A percentile compares a stretch with the other conserved stretches of the same genome.
Conservation (phyloP, 2,113 vertebrate genomes). For the Platanista minor region DNA sequence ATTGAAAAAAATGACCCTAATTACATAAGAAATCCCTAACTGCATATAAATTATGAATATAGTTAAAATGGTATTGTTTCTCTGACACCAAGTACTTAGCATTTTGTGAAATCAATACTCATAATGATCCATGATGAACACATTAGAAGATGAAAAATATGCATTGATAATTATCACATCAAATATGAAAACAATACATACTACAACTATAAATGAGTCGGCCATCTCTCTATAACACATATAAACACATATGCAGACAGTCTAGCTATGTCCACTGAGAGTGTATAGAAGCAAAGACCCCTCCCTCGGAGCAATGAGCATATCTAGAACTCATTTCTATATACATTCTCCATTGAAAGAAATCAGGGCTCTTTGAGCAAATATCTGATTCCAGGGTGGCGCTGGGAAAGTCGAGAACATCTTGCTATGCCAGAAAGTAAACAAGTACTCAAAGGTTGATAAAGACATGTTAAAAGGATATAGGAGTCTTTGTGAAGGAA, state of each 20-base stretch:
- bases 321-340: background rate
- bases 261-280: background rate
- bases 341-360: background rate
- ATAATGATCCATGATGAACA: background rate
- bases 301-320: background rate
- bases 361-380: background rate
- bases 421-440: background rate
- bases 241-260: background rate
- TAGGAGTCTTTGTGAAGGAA: background rate
- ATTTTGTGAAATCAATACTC: background rate
- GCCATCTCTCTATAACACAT: background rate
- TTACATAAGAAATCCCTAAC: background rate
- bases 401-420: background rate
- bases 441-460: background rate
- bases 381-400: background rate
- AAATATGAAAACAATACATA: background rate
- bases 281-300: background rate
- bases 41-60: background rate
- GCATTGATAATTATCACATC: background rate
- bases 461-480: background rate
- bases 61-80: background rate
- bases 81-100: background rate
- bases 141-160: background rate
- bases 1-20: background rate
- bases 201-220: background rate